Percentiles rank a stretch among this genome's conserved stretches.
phyloP scores from a whole-genome alignment of 2,113 vertebrate species.

The Siphamia tubifer region DNA sequence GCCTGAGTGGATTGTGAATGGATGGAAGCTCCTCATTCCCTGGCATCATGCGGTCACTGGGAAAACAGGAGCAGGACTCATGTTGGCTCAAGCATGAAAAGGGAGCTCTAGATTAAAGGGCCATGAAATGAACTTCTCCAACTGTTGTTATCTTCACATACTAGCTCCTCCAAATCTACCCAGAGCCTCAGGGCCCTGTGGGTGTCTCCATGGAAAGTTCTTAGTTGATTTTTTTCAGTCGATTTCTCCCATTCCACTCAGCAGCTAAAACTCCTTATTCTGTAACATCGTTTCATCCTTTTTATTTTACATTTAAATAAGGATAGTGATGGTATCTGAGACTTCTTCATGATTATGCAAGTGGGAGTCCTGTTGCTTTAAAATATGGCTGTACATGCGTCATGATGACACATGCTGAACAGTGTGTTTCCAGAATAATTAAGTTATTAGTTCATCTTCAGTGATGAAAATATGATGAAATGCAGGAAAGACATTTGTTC shows the following conservation, averaged over 20 bases:
- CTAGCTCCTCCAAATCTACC: neutral
- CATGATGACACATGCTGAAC: neutral
- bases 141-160: neutral
- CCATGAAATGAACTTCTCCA: constrained; percentile 8
- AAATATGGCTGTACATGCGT: neutral
- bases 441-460: neutral
- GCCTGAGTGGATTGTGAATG: constrained; percentile 30
- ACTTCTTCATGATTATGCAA: constrained; percentile 3
- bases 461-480: constrained; percentile 8
- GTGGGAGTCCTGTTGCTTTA: neutral
- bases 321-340: neutral
- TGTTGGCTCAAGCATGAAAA: constrained; percentile 48
- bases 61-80: constrained; percentile 35
- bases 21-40: constrained; percentile 22
- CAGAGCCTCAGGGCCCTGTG: neutral
- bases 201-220: constrained; percentile 1
- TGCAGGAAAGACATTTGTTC: neutral
- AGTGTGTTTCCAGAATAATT: neutral
- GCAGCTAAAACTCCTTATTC: neutral
- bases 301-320: constrained; percentile 8
- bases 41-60: constrained; percentile 27
- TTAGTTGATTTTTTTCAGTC: neutral
- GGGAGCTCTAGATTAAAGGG: neutral
- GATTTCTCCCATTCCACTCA: neutral
- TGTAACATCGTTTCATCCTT: constrained; percentile 19